These are phyloP conservation scores for Eidolon helvum DNA, from an alignment of 2,113 vertebrate species.

Conservation along the genomic window DNA sequence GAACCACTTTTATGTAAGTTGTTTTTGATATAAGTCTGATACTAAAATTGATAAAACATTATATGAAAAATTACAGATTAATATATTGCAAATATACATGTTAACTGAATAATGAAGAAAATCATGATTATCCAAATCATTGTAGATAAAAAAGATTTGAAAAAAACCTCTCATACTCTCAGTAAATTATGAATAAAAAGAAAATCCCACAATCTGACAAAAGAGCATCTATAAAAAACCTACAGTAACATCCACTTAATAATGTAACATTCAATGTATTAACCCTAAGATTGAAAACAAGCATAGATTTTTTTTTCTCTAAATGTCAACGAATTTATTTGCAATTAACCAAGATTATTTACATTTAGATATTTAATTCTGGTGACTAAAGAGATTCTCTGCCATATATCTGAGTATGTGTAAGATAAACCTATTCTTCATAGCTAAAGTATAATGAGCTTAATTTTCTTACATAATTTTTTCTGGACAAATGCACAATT, in stretches of 20 bases:
- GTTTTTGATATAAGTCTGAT: not conserved
- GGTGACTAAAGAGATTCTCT: not conserved
- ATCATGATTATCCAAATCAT: not conserved
- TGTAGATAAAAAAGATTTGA: not conserved
- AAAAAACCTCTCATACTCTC: not conserved
- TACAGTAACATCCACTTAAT: not conserved
- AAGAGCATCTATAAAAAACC: not conserved
- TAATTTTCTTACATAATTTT: not conserved
- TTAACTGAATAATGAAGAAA: not conserved
- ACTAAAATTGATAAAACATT: not conserved
- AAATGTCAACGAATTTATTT: not conserved
- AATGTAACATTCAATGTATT: not conserved
- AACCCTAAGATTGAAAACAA: not conserved
- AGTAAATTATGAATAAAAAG: not conserved
- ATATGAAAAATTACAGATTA: not conserved
- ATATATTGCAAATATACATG: not conserved
- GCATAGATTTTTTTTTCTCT: not conserved
- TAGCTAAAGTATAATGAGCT: not conserved
- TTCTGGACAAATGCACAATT: not conserved
- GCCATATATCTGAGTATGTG: not conserved
- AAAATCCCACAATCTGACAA: not conserved
- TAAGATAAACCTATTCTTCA: not conserved
- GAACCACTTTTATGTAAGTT: not conserved
- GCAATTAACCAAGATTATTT: not conserved
- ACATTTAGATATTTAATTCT: not conserved